A percentile compares a stretch with the other conserved stretches of the same genome.
Evolutionary conservation across 1,140 invertebrate genomes (phyloP).

Genomic region (Apis cerana): DNA sequence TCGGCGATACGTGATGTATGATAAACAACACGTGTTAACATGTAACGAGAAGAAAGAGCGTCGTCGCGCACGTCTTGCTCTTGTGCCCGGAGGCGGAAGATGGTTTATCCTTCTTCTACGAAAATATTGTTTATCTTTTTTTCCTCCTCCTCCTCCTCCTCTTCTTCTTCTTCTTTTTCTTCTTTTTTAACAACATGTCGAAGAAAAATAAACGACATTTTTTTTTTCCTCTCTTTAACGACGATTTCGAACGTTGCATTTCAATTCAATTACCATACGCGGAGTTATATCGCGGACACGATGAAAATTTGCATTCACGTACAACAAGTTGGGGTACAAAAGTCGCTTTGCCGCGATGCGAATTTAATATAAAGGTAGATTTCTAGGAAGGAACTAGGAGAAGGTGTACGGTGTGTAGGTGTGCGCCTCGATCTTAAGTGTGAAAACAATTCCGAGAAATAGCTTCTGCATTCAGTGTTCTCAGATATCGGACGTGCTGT

Average conservation of each 20-base stretch:
- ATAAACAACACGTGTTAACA: slow-evolving; percentile 67
- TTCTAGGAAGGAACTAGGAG: slow-evolving; percentile 16
- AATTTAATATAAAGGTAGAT: not conserved
- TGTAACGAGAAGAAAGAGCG: slow-evolving; percentile 48
- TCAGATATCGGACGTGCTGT: slow-evolving; percentile 63
- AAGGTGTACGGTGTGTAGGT: slow-evolving; percentile 5
- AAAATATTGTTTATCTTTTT: not conserved
- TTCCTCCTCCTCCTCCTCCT: too few relatives aligned
- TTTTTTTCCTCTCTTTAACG: not conserved
- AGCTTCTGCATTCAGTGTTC: slow-evolving; percentile 58
- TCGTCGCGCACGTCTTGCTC: not conserved
- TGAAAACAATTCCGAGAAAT: slow-evolving; percentile 72
- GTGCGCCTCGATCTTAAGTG: slow-evolving; percentile 51
- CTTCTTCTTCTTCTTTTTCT: too few relatives aligned
- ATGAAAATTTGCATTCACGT: not conserved
- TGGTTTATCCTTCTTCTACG: not conserved
- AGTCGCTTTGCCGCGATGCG: not conserved
- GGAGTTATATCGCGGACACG: not conserved
- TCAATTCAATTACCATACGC: not conserved
- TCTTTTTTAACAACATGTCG: not conserved
- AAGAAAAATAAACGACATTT: not conserved
- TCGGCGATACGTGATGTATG: slow-evolving; percentile 60
- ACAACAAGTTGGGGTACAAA: not conserved
- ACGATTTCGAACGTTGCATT: not conserved
- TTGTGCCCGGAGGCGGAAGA: not conserved